Conservation (phyloP, 2,888 invertebrate genomes). For the Omphaloscelis lunosa region DNA sequence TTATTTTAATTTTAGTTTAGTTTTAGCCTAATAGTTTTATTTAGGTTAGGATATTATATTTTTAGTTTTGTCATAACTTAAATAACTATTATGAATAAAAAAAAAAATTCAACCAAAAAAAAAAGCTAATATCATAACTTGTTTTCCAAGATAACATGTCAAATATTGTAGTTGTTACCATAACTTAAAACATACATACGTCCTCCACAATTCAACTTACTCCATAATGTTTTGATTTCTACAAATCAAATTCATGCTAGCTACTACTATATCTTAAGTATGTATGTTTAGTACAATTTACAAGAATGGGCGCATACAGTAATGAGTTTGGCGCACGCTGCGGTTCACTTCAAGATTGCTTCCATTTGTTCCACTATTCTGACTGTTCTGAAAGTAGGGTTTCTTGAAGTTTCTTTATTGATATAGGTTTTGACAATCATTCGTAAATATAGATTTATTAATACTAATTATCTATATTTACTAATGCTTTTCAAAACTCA, state of each 20-base stretch:
- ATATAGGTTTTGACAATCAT: not conserved
- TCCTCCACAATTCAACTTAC: constrained; percentile 1
- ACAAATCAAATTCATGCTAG: constrained; percentile 49
- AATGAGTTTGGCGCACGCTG: constrained; percentile 74
- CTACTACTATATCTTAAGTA: constrained; percentile 13
- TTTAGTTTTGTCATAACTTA: too few relatives aligned
- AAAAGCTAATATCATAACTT: too few relatives aligned
- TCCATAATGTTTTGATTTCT: constrained; percentile 31
- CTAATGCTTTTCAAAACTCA: too few relatives aligned
- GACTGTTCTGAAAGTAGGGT: constrained; percentile 30
- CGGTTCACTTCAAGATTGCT: constrained; percentile 30
- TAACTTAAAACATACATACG: not conserved
- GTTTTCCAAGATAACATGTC: not conserved
- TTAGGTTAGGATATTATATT: too few relatives aligned
- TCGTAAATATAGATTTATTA: not conserved
- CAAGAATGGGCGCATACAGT: constrained; percentile 68
- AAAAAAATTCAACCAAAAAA: too few relatives aligned
- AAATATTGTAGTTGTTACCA: too few relatives aligned
- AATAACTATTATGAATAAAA: too few relatives aligned
- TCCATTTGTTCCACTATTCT: constrained; percentile 19
- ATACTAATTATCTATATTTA: too few relatives aligned
- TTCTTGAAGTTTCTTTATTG: constrained; percentile 1
- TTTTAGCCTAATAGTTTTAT: too few relatives aligned
- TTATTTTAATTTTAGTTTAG: too few relatives aligned
- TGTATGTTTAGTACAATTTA: constrained; percentile 64